Evolutionary conservation across 2,888 invertebrate species (phyloP), one percentile per base, ranked within the genome.

Genomic region (Apotomis betuletana): DNA sequence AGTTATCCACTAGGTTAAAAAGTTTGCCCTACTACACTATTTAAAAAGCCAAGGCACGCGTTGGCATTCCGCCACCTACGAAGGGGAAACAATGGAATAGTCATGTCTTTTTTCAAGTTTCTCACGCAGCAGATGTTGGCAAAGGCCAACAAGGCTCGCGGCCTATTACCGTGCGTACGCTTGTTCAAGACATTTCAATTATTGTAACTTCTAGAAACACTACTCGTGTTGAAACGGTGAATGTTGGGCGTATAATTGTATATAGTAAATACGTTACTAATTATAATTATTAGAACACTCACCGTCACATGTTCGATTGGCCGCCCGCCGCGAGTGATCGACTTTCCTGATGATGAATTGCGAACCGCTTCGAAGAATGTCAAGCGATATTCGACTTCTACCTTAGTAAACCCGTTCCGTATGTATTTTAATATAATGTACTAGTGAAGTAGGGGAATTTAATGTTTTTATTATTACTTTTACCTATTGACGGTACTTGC

Each of bases 121-220:
- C 83, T 81, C 85, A 85, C 80, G 79, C 75, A 85, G 89, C 90
- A 90, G 90, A 86, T 90, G 90, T 85, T 82, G 72, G 75, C 82
- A 90, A 90, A 90, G 84, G 90, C 83, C 88, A 89, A 79, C 79
- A 75, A 80, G 79, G 83, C 75, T 77, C 77, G 73, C 74, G 75
- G 80, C 76, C 81, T 77, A 84, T 85, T 87, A 88, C 86, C 84
- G 85, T 73, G 77, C 70, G 67, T 58, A 63, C 70, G 75, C 76
- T 80, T 79, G 80, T 83, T 82, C 74, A 75, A 81, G 85, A 87
- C 86, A 84, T 87, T 87, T 87, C 87, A 87, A 87, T 87, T 87
- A 87, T 86, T 85, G 75, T 77, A 70, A 75, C 77, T 76, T 75
- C 63, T 69, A 74, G 72, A 59, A 9, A 49, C 10, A 9, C 8